These are phyloP conservation scores for Onchidella celtica DNA, from an alignment of 2,888 invertebrate species.

Conservation along the genomic window DNA sequence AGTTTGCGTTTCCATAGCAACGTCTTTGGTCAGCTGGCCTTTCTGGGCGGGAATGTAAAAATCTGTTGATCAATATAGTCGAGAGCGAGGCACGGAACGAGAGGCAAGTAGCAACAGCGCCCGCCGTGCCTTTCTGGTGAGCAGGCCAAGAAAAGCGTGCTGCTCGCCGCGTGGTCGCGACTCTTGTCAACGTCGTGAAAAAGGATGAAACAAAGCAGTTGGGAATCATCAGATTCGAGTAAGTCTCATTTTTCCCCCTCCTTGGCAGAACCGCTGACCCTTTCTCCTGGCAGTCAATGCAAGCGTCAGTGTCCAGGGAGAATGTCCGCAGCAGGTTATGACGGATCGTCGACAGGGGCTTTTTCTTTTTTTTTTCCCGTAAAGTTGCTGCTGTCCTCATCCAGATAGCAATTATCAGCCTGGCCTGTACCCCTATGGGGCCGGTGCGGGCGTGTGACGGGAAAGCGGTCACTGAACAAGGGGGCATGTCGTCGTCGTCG, in stretches of 20 bases:
- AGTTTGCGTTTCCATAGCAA: slow-evolving; percentile 47
- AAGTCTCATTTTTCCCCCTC: slow-evolving; percentile 6
- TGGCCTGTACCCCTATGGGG: neutral
- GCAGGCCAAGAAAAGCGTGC: neutral
- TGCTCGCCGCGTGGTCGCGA: neutral
- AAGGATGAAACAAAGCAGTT: slow-evolving; percentile 18
- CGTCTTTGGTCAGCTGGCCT: slow-evolving; percentile 49
- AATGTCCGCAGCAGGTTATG: neutral
- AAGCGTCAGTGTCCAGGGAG: neutral
- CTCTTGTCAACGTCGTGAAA: neutral
- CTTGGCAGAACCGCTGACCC: neutral
- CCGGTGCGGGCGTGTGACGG: neutral
- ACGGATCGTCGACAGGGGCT: neutral
- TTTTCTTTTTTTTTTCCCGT: neutral
- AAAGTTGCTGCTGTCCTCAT: neutral
- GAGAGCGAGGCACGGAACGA: slow-evolving; percentile 36
- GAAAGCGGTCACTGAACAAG: neutral
- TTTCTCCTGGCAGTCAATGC: neutral
- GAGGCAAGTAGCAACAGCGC: slow-evolving; percentile 31
- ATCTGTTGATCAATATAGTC: slow-evolving; percentile 46
- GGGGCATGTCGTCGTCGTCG: neutral
- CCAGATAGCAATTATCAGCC: neutral
- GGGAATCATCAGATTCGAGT: slow-evolving; percentile 12
- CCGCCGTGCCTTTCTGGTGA: neutral
- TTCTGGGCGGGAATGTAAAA: slow-evolving; percentile 50